Conservation (phyloP, 2,113 vertebrate species). For the Neolamprologus devosi region DNA sequence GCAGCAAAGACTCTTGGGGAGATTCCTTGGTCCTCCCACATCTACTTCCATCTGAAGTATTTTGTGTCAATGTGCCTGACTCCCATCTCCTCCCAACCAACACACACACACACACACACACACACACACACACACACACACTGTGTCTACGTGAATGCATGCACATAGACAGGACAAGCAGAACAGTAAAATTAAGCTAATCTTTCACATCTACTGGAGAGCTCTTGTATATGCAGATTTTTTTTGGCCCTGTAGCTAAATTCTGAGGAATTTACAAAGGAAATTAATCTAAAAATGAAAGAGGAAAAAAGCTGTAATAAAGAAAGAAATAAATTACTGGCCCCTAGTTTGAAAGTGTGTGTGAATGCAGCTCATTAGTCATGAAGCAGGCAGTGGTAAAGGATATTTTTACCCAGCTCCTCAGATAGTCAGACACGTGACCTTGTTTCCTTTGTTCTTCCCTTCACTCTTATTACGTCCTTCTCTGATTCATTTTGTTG, state of each 20-base stretch:
- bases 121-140: neutral
- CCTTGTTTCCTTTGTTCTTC: neutral
- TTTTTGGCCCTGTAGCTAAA: neutral
- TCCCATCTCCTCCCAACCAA: neutral
- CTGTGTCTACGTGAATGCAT: neutral
- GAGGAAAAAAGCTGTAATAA: neutral
- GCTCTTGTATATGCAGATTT: neutral
- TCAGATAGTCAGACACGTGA: constrained; percentile 10
- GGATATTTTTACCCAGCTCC: constrained; percentile 36
- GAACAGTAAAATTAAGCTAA: neutral
- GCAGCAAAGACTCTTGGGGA: constrained; percentile 42
- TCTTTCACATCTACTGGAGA: neutral
- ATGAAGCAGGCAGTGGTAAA: neutral
- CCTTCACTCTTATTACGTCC: neutral
- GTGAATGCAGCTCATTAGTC: neutral
- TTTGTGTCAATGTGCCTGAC: constrained; percentile 24
- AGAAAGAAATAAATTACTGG: neutral
- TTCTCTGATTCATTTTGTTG: neutral
- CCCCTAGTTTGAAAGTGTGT: neutral
- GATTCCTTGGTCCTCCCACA: constrained; percentile 54
- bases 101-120: neutral
- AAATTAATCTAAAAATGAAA: neutral
- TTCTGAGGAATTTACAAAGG: neutral
- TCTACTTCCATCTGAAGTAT: constrained; percentile 29
- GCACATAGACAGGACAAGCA: neutral